Evolutionary conservation across 2,113 vertebrate species (phyloP).

Genomic region (Paramormyrops kingsleyae): DNA sequence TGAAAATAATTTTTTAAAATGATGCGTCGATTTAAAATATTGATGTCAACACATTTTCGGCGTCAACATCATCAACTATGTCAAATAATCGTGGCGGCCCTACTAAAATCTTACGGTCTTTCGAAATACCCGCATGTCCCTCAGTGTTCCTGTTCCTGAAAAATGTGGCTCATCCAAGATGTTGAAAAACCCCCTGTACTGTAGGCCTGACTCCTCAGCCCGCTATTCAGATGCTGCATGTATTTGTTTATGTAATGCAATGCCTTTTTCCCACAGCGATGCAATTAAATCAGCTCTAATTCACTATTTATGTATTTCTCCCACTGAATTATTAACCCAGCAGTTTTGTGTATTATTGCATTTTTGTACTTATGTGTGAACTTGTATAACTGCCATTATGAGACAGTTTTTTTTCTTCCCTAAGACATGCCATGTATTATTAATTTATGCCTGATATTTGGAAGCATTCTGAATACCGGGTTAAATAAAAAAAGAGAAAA

Average conservation of each 20-base stretch:
- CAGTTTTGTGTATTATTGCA: conserved; percentile 29
- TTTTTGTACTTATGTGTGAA: conserved; percentile 28
- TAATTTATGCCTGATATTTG: conserved; percentile 25
- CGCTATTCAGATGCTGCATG: conserved; percentile 7
- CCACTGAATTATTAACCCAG: conserved; percentile 29
- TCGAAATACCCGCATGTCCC: not conserved
- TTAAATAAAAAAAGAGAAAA: not conserved
- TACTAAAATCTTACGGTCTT: not conserved
- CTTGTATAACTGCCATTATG: conserved; percentile 26
- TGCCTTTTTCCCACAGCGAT: conserved; percentile 21
- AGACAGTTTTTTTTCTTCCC: conserved; percentile 18
- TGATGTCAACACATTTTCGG: too few relatives aligned
- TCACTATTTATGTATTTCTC: conserved; percentile 32
- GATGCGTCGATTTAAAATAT: too few relatives aligned
- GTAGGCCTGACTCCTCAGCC: not conserved
- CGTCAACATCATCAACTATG: too few relatives aligned
- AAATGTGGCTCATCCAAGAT: not conserved
- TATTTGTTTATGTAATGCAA: conserved; percentile 29
- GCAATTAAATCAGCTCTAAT: conserved; percentile 33
- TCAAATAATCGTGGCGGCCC: too few relatives aligned
- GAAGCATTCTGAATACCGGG: conserved; percentile 10
- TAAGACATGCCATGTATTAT: conserved; percentile 27
- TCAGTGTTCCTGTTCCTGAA: not conserved
- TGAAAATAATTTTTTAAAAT: too few relatives aligned
- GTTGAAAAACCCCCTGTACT: not conserved